A percentile compares a stretch with the other conserved stretches of the same genome.
Evolutionary conservation across 2,888 invertebrate genomes (phyloP).

Genomic region (Reticulitermes lucifugus): DNA sequence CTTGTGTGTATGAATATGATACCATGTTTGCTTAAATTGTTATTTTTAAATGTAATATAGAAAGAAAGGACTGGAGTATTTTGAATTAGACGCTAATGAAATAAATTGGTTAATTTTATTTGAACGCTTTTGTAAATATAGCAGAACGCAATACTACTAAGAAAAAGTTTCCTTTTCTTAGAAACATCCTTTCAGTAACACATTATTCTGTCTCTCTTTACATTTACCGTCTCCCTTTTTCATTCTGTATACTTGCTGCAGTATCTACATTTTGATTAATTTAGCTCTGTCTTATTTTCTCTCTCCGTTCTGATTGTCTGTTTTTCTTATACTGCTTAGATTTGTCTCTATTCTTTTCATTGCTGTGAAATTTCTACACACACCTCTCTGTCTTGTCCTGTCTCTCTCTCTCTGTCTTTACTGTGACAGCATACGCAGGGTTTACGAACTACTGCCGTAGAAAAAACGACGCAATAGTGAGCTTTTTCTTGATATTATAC

Average conservation of each 20-base stretch:
- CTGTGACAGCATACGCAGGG: not conserved
- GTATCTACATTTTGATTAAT: conserved; percentile 25
- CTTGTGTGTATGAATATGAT: too few relatives aligned
- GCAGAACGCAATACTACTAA: not conserved
- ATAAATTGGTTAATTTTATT: not conserved
- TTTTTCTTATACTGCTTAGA: not conserved
- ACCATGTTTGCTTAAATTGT: too few relatives aligned
- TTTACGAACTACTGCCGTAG: not conserved
- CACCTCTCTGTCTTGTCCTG: not conserved
- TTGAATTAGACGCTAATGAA: not conserved
- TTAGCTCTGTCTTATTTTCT: not conserved
- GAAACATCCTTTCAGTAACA: not conserved
- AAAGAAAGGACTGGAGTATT: not conserved
- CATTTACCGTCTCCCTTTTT: not conserved
- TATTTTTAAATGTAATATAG: too few relatives aligned
- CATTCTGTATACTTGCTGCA: not conserved
- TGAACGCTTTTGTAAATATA: not conserved
- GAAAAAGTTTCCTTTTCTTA: not conserved
- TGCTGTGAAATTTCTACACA: not conserved
- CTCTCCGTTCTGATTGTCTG: not conserved
- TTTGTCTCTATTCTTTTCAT: not conserved
- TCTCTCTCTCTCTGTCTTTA: not conserved
- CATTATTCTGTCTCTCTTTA: not conserved
- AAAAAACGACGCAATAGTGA: not conserved
- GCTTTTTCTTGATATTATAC: conserved; percentile 24